These are phyloP conservation scores for Erythrolamprus reginae DNA, from an alignment of 2,113 vertebrate species.

Conservation along the genomic window DNA sequence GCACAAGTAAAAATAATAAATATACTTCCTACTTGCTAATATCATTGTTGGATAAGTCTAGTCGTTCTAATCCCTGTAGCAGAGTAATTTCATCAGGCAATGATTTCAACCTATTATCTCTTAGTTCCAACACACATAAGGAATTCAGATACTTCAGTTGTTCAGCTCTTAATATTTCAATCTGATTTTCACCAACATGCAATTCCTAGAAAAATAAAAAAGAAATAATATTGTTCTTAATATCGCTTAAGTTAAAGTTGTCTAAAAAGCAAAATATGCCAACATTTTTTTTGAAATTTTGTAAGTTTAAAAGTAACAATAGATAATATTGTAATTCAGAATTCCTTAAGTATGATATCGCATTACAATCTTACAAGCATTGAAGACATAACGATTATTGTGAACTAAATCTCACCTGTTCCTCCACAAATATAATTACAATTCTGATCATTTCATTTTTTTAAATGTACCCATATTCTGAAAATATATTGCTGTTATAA, in stretches of 20 bases:
- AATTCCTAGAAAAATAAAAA: constrained; percentile 76
- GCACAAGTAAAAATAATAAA: constrained; percentile 10
- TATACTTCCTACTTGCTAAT: constrained; percentile 78
- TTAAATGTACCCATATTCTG: background rate
- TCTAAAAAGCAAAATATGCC: background rate
- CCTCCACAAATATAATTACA: background rate
- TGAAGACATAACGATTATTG: background rate
- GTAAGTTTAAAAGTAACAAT: background rate
- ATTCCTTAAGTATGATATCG: background rate
- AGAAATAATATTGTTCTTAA: background rate
- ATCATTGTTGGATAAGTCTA: constrained; percentile 93
- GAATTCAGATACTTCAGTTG: constrained; percentile 76
- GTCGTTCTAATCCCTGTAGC: constrained; percentile 80
- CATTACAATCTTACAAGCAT: background rate
- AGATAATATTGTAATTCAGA: background rate
- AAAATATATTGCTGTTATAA: background rate
- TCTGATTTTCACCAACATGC: constrained; percentile 91
- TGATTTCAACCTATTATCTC: constrained; percentile 88
- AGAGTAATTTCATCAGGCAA: constrained; percentile 83
- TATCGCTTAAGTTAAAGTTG: background rate
- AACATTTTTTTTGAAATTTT: background rate
- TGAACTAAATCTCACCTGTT: background rate
- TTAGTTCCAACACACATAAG: constrained; percentile 85
- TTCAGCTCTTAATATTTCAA: constrained; percentile 75
- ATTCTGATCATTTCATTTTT: background rate